A percentile compares a stretch with the other conserved stretches of the same genome.
These are phyloP conservation scores for Chamaetylas fuelleborni DNA, from an alignment of 2,113 vertebrate species.

Conservation along the genomic window DNA sequence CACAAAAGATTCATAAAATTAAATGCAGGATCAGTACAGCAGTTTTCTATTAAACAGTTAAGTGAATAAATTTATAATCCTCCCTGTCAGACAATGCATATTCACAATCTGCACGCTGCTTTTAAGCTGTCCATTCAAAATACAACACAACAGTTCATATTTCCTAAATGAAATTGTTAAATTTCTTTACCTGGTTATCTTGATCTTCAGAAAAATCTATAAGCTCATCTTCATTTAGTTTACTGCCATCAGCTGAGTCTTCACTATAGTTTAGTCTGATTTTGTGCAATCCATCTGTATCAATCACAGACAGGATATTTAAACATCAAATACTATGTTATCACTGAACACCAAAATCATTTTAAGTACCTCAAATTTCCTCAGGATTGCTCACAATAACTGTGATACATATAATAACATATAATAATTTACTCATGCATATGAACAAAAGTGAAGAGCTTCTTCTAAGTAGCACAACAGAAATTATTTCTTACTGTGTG, in stretches of 20 bases:
- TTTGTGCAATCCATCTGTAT: constrained; percentile 87
- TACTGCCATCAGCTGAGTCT: constrained; percentile 73
- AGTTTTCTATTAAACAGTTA: background rate
- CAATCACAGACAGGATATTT: constrained; percentile 37
- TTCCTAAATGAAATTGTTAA: background rate
- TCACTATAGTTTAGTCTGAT: constrained; percentile 88
- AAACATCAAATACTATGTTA: background rate
- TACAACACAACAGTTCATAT: background rate
- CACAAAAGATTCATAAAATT: background rate
- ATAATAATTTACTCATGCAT: background rate
- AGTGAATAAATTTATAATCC: background rate
- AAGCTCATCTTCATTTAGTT: constrained; percentile 80
- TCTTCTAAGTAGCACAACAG: background rate
- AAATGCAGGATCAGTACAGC: background rate
- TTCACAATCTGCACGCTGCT: background rate
- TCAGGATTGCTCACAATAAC: background rate
- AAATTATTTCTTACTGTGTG: background rate
- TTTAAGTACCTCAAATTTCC: background rate
- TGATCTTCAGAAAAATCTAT: constrained; percentile 92
- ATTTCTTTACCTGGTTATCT: constrained; percentile 85
- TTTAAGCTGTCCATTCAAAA: background rate
- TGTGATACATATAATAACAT: background rate
- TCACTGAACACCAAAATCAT: background rate
- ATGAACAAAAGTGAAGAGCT: background rate
- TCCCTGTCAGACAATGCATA: background rate